These are phyloP conservation scores for Hippolais icterina DNA, from an alignment of 2,113 vertebrate genomes.

Conservation along the genomic window DNA sequence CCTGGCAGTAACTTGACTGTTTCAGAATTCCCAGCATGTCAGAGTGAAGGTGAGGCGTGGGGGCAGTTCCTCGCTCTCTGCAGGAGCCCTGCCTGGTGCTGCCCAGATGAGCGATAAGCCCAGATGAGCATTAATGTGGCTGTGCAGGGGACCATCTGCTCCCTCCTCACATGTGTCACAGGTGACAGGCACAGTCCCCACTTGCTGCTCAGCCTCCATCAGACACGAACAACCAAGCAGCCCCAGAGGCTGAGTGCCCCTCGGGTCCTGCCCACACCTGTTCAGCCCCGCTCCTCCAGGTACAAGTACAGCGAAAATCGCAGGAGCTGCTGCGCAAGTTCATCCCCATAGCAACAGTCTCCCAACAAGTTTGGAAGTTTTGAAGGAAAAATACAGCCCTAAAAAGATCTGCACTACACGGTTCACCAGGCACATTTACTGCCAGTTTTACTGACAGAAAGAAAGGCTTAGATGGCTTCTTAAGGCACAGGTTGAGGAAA, in stretches of 20 bases:
- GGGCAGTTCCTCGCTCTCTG: background rate
- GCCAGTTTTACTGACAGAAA: background rate
- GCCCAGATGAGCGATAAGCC: background rate
- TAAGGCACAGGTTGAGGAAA: background rate
- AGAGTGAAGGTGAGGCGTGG: background rate
- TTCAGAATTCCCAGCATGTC: background rate
- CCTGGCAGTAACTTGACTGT: background rate
- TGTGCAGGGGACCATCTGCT: background rate
- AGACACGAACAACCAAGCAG: background rate
- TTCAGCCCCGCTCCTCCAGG: background rate
- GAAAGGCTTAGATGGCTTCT: background rate
- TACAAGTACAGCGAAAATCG: fast-evolving
- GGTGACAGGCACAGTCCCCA: background rate
- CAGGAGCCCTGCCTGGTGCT: background rate
- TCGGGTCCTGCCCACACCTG: background rate
- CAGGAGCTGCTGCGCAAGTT: background rate
- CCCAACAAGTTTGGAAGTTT: background rate
- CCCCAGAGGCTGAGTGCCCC: fast-evolving
- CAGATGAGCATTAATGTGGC: background rate
- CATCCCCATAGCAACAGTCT: background rate
- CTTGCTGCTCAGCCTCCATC: background rate
- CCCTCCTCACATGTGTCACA: background rate
- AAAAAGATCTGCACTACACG: background rate
- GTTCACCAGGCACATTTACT: background rate
- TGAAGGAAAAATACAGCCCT: background rate